Conservation (phyloP, 2,113 vertebrate species). For the Epinephelus moara region DNA sequence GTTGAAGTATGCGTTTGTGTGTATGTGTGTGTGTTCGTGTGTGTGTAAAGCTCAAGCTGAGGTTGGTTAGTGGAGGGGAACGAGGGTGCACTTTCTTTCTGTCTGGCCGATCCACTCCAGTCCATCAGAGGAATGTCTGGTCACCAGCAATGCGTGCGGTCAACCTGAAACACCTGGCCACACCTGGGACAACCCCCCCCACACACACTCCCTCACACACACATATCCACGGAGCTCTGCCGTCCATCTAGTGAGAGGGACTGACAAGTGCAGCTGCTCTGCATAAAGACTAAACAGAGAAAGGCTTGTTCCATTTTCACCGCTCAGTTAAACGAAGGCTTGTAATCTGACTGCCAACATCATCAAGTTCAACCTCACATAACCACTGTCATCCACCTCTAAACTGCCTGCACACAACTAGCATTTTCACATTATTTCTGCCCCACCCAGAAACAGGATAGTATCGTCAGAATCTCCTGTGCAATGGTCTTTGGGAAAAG, state of each 20-base stretch:
- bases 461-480: neutral
- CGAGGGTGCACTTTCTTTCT: conserved; percentile 43
- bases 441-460: conserved; percentile 5
- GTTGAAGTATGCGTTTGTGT: conserved; percentile 4
- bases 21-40: conserved; percentile 10
- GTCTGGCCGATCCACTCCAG: conserved; percentile 69
- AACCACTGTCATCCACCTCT: conserved; percentile 37
- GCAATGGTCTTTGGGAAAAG: neutral
- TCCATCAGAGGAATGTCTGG: conserved; percentile 78
- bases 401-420: conserved; percentile 14
- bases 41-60: conserved; percentile 12
- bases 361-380: conserved; percentile 39
- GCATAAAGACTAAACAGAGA: conserved; percentile 55
- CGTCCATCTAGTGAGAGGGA: conserved; percentile 36
- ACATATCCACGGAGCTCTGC: conserved; percentile 4
- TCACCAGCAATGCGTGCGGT: conserved; percentile 53
- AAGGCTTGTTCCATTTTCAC: conserved; percentile 56
- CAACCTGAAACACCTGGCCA: conserved; percentile 75
- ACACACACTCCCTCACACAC: conserved; percentile 22
- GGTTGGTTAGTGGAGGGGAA: conserved; percentile 49
- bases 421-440: conserved; percentile 1
- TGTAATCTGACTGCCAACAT: conserved; percentile 58
- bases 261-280: conserved; percentile 62
- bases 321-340: conserved; percentile 52
- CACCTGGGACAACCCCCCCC: conserved; percentile 53